Percentiles rank a stretch among this genome's conserved stretches.
These are phyloP conservation scores for Chanos chanos DNA, from an alignment of 2,797 vertebrate genomes.

Conservation along the genomic window DNA sequence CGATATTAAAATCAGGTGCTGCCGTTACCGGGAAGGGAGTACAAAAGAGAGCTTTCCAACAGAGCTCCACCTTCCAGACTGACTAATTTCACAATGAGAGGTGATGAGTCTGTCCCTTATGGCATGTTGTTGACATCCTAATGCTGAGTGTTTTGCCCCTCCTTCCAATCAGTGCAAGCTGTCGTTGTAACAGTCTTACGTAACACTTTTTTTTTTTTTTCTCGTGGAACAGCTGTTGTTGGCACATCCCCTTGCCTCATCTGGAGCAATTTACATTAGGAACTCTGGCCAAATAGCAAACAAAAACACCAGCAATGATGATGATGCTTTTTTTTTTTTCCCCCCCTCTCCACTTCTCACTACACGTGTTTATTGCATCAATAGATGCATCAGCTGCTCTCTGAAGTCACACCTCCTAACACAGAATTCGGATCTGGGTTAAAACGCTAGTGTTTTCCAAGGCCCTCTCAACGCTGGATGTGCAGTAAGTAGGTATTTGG, in stretches of 20 bases:
- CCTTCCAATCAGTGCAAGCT: conserved; percentile 21
- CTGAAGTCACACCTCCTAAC: neutral
- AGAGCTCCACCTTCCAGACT: too few relatives aligned
- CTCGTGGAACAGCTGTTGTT: conserved; percentile 40
- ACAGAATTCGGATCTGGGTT: neutral
- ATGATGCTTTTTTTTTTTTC: conserved; percentile 10
- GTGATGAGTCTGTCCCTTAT: neutral
- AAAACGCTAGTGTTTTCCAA: too few relatives aligned
- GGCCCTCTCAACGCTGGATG: neutral
- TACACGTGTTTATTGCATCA: too few relatives aligned
- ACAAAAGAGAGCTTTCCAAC: too few relatives aligned
- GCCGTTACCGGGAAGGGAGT: too few relatives aligned
- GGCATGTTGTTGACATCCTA: conserved; percentile 11
- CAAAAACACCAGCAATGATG: conserved; percentile 21
- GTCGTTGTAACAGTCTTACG: conserved; percentile 31
- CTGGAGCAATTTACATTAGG: conserved; percentile 36
- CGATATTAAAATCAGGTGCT: too few relatives aligned
- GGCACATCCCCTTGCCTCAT: conserved; percentile 34
- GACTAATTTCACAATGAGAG: neutral
- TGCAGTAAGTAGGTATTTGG: too few relatives aligned
- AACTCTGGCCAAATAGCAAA: conserved; percentile 28
- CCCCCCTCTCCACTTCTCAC: neutral
- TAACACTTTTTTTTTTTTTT: conserved; percentile 39
- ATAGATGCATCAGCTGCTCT: conserved; percentile 32
- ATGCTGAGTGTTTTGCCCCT: conserved; percentile 18